These are phyloP conservation scores for Sebastes fasciatus DNA, from an alignment of 2,113 vertebrate genomes.

Conservation along the genomic window DNA sequence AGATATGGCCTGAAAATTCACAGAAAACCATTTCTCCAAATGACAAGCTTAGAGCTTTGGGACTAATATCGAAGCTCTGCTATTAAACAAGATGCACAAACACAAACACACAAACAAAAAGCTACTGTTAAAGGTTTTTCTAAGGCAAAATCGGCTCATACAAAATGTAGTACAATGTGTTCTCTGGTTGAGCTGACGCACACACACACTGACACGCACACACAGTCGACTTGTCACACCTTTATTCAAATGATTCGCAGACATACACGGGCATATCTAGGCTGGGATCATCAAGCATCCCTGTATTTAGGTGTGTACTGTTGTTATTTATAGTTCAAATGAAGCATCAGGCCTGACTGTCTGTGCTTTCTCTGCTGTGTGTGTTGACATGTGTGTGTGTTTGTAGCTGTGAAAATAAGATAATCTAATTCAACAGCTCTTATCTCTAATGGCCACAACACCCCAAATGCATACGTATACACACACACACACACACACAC, in stretches of 20 bases:
- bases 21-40: background rate
- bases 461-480: background rate
- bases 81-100: background rate
- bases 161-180: background rate
- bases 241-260: constrained; percentile 14
- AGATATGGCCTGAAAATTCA: background rate
- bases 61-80: background rate
- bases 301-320: background rate
- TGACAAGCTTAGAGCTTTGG: background rate
- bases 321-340: constrained; percentile 40
- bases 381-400: constrained; percentile 18
- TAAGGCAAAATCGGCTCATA: background rate
- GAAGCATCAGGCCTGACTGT: constrained; percentile 21
- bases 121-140: background rate
- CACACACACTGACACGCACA: background rate
- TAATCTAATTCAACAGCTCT: constrained; percentile 58
- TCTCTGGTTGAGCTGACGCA: background rate
- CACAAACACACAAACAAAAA: background rate
- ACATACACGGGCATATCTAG: constrained; percentile 24
- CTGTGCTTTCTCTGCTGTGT: background rate
- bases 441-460: constrained; percentile 45
- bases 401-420: constrained; percentile 58
- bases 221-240: background rate
- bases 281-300: constrained; percentile 15
- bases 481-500: background rate